Base-by-base conservation (phyloP, 1,140 invertebrate genomes). In the Chrysopa pallens region DNA sequence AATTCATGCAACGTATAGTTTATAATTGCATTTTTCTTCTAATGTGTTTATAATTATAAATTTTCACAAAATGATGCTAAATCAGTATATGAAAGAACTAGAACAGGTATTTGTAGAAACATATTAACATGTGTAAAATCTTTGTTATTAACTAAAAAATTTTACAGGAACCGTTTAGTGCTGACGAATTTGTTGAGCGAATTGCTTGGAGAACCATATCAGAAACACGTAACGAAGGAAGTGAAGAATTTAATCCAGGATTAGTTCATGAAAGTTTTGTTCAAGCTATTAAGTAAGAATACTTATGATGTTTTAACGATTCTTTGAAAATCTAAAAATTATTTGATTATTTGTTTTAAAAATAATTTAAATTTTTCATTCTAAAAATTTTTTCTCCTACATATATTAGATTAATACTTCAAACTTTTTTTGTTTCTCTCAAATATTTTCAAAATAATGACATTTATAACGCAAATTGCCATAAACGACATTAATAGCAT, bases 141-240 rank as follows among this genome's bases (percentile, higher is more conserved):
- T n/a, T 12, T 44, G 7, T n/a, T n/a, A n/a, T n/a, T n/a, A n/a
- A n/a, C n/a, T n/a, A n/a, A 6, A 43, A 49, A 41, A 51, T 47
- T 52, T 56, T 59, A 46, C 50, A 87, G 87, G 90, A 96, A 58
- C 89, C 91, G 1, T 98, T 96, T 64, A 88, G 96, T 70, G 78
- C 89, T 15, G 85, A 91, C 62, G 92, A 96, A 55, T 98, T 98
- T 74, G 91, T 98, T 1, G 94, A 98, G 63, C 69, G 91, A 44
- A 66, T 98, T 49, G 93, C 93, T 44, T 93, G 92, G 81, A 73
- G 90, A 55, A 88, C 89, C 31, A 84, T 89, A 50, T 79, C 78
- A 47, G 85, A 87, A 54, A 75, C 73, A 29, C 73, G 70, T 13
- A 66, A 72, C 42, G 66, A 77, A 44, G 68, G 69, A 42, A 69